Evolutionary conservation across 2,888 invertebrate genomes (phyloP), one percentile per base, ranked within the genome.

Genomic region (Octonoba sinensis): DNA sequence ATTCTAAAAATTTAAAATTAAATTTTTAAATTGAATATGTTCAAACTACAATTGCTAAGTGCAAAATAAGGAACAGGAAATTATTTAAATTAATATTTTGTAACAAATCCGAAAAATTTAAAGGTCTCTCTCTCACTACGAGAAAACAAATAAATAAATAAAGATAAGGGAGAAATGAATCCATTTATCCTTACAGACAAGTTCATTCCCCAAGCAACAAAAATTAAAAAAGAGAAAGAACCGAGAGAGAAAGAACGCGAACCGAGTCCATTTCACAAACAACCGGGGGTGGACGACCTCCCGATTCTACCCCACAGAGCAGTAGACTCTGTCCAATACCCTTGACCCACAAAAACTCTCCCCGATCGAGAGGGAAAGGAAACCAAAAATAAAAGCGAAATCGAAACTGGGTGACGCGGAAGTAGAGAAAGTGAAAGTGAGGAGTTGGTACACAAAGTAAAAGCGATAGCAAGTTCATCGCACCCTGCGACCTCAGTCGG

Each of bases 311-410:
- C n/a, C 57, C 57, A 22, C 57, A 13, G 13, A 20, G 20, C 18
- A 57, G 20, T 22, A 22, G 57, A 24, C 15, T 20, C 57, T 24
- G 3, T 57, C 57, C 57, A 20, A 1, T 20, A 57, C 57, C 57
- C 57, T 57, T 57, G 57, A 57, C 57, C 57, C 57, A 57, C 20
- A 27, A 27, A 56, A 18, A 56, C 56, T 18, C 22, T 57, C 57
- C n/a, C 57, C 22, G 11, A 54, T 54, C 54, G 54, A 20, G 18
- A 54, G 54, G n/a, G n/a, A 54, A 24, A 20, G 13, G 36, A 8
- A 57, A 54, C n/a, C 18, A 8, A 54, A 54, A 54, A 20, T 54
- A 20, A 20, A 54, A 54, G 11, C n/a, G 36, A 36, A n/a, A 54
- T 54, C 18, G 54, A 54, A 54, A 54, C 18, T 54, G 54, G 18